A percentile compares a stretch with the other conserved stretches of the same genome.
These are phyloP conservation scores for Balearica regulorum DNA, from an alignment of 2,797 vertebrate species.

Conservation along the genomic window DNA sequence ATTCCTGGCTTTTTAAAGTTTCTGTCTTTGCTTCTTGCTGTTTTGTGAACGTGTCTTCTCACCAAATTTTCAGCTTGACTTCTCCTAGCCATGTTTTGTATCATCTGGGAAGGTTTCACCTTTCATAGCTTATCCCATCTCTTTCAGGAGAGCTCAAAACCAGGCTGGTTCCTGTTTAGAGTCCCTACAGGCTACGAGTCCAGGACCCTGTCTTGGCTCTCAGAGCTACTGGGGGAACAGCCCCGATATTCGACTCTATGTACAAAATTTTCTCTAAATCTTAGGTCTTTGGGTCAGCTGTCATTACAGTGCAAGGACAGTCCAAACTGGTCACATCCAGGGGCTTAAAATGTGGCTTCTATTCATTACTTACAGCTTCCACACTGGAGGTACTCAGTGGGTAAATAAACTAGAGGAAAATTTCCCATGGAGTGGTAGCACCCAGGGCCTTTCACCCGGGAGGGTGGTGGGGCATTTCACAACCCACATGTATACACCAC, in stretches of 20 bases:
- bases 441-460: background rate
- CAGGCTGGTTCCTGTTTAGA: background rate
- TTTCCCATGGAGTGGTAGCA: background rate
- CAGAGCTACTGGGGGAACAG: background rate
- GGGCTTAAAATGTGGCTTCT: background rate
- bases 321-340: background rate
- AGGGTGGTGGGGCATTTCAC: background rate
- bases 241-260: background rate
- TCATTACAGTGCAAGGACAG: background rate
- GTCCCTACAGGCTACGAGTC: fast-evolving
- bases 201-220: background rate
- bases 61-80: background rate
- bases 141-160: background rate
- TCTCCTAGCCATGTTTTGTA: background rate
- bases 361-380: background rate
- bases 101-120: background rate
- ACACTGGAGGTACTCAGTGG: background rate
- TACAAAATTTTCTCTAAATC: background rate
- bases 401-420: background rate
- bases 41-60: background rate
- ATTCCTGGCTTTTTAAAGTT: background rate
- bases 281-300: background rate
- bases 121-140: background rate
- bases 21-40: background rate
- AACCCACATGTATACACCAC: fast-evolving